Percentiles rank a stretch among this genome's conserved stretches.
These are phyloP conservation scores for Paramormyrops kingsleyae DNA, from an alignment of 2,113 vertebrate species.

Conservation along the genomic window DNA sequence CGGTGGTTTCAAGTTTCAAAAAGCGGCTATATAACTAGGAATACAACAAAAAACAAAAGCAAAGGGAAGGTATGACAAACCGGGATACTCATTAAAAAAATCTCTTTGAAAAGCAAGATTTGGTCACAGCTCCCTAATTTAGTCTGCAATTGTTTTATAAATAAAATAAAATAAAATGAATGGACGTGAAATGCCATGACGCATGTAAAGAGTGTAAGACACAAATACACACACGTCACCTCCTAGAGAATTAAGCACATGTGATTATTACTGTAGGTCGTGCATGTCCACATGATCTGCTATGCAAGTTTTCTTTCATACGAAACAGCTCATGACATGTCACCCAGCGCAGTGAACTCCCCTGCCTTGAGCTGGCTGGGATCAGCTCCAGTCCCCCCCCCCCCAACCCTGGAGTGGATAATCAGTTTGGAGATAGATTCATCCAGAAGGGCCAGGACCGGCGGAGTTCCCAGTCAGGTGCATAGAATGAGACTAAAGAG, in stretches of 20 bases:
- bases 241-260: not conserved
- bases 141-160: not conserved
- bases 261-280: not conserved
- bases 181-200: not conserved
- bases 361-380: not conserved
- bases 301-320: not conserved
- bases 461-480: not conserved
- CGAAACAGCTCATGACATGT: not conserved
- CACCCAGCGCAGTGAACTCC: not conserved
- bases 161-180: not conserved
- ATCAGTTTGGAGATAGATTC: not conserved
- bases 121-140: not conserved
- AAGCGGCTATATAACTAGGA: not conserved
- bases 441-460: not conserved
- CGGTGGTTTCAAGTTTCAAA: not conserved
- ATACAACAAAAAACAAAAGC: not conserved
- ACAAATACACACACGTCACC: not conserved
- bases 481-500: slow-evolving; percentile 3
- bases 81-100: not conserved
- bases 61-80: not conserved
- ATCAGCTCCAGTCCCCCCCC: not conserved
- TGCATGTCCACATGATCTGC: not conserved
- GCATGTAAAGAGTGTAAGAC: not conserved
- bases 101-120: not conserved
- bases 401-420: not conserved